phyloP scores from a whole-genome alignment of 1,140 invertebrate genomes.

The Cydia pomonella region DNA sequence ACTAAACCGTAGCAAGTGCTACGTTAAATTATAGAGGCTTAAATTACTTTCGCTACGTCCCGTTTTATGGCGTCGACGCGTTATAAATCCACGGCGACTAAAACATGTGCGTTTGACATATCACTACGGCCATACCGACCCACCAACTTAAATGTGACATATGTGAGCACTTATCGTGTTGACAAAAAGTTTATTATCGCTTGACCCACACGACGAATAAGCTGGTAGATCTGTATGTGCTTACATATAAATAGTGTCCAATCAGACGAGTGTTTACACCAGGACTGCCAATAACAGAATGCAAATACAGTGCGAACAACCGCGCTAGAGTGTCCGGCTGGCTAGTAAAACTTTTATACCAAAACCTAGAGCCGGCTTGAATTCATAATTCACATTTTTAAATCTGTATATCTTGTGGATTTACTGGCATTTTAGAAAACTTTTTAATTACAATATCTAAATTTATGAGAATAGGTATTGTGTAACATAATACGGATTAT shows the following conservation, averaged over 20 bases:
- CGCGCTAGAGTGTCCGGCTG: slow-evolving; percentile 43
- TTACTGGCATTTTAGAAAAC: neutral
- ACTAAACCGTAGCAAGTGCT: slow-evolving; percentile 17
- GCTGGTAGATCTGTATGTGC: slow-evolving; percentile 6
- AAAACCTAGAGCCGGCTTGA: neutral
- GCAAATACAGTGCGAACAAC: slow-evolving; percentile 68
- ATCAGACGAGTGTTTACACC: slow-evolving; percentile 73
- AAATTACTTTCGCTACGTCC: slow-evolving; percentile 32
- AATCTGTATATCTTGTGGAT: neutral
- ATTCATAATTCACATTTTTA: slow-evolving; percentile 13
- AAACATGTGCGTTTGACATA: slow-evolving; percentile 32
- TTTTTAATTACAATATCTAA: neutral
- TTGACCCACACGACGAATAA: neutral
- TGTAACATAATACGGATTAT: neutral
- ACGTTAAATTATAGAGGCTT: slow-evolving; percentile 29
- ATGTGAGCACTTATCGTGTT: neutral
- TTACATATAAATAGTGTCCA: slow-evolving; percentile 52
- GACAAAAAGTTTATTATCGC: slow-evolving; percentile 14
- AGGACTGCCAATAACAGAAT: slow-evolving; percentile 75
- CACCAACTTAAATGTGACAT: slow-evolving; percentile 9
- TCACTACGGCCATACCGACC: slow-evolving; percentile 13
- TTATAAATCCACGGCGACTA: slow-evolving; percentile 32
- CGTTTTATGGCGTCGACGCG: slow-evolving; percentile 23
- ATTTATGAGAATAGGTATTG: neutral
- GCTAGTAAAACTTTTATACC: slow-evolving; percentile 29